Conservation (phyloP, 2,113 vertebrate genomes). For the Cheirogaleus medius region DNA sequence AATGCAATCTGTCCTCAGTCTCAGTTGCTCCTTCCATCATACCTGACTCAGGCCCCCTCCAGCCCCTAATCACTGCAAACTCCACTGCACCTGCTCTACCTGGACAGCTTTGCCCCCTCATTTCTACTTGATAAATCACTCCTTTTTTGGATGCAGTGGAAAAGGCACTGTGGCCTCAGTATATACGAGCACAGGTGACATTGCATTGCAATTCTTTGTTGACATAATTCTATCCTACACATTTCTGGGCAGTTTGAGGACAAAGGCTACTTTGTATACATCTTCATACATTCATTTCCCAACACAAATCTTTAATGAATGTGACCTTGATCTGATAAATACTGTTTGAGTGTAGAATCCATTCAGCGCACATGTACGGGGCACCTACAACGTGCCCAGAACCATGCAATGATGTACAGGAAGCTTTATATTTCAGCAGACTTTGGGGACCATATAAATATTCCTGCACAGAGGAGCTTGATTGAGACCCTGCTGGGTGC, state of each 20-base stretch:
- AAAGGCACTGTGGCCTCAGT: neutral
- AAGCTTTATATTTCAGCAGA: neutral
- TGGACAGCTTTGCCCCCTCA: neutral
- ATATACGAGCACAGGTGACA: neutral
- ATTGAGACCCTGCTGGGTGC: neutral
- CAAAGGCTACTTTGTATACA: neutral
- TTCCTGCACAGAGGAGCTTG: neutral
- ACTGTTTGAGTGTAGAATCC: neutral
- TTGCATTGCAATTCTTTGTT: neutral
- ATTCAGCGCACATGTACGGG: neutral
- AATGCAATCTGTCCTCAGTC: neutral
- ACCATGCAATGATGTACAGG: neutral
- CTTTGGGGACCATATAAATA: neutral
- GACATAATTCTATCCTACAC: neutral
- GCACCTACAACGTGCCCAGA: neutral
- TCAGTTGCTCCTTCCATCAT: neutral
- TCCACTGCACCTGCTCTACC: too few species aligned
- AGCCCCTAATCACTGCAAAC: neutral
- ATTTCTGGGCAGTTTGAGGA: neutral
- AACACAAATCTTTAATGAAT: neutral
- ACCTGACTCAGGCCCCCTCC: too few species aligned
- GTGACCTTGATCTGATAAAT: neutral
- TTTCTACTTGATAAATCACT: neutral
- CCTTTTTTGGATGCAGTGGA: neutral
- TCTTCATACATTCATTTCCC: neutral